Conservation (phyloP, 2,888 invertebrate genomes). For the Cerastis leucographa region DNA sequence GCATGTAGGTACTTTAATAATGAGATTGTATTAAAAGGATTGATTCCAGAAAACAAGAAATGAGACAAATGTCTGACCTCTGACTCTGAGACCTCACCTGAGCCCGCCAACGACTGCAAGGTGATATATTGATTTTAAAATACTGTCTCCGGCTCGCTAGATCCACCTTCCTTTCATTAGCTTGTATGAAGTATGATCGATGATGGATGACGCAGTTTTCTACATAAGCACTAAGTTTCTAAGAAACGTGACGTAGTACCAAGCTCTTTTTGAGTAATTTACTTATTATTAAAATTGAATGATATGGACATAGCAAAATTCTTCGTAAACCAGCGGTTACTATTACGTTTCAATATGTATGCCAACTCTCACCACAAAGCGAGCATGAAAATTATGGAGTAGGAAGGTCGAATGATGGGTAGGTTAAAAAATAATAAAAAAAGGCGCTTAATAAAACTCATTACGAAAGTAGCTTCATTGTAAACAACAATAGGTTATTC, state of each 20-base stretch:
- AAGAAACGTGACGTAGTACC: slow-evolving; percentile 7
- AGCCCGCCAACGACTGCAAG: not conserved
- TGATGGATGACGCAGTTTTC: slow-evolving; percentile 34
- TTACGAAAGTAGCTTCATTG: slow-evolving; percentile 56
- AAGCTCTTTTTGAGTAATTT: not conserved
- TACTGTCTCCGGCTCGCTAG: not conserved
- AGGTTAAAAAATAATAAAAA: slow-evolving; percentile 38
- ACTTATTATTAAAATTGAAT: slow-evolving; percentile 21
- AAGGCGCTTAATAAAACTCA: slow-evolving; percentile 45
- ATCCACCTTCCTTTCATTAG: not conserved
- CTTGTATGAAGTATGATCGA: not conserved
- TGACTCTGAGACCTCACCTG: not conserved
- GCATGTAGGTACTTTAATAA: not conserved
- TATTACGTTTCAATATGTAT: not conserved
- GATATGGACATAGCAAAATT: not conserved
- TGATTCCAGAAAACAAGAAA: not conserved
- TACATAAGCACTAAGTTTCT: slow-evolving; percentile 18
- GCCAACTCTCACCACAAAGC: not conserved
- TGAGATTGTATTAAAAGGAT: not conserved
- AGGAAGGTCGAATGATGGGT: slow-evolving; percentile 20
- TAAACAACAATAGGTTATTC: slow-evolving; percentile 58
- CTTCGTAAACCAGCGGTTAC: slow-evolving; percentile 1
- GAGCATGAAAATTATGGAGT: slow-evolving; percentile 1
- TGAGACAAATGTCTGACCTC: not conserved
- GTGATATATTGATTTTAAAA: not conserved